Evolutionary conservation across 2,888 invertebrate species (phyloP), one percentile per base, ranked within the genome.

Genomic region (Zygogramma bicolorata): DNA sequence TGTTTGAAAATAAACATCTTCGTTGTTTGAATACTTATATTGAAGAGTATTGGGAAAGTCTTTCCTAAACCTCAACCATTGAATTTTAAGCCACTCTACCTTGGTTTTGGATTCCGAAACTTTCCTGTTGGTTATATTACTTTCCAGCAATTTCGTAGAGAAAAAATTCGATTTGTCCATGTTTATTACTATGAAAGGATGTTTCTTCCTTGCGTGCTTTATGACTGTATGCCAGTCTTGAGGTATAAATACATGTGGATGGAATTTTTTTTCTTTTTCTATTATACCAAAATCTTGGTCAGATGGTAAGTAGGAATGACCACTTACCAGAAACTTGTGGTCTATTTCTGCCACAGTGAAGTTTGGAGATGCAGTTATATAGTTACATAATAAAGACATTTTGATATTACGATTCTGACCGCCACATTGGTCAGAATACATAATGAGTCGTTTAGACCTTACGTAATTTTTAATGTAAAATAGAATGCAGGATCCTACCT

Each of bases 401-500:
- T 80, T 79, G 58, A 77, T 78, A 65, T 79, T 80, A 63, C 76
- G 61, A 34, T 77, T 77, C 53, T 77, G 75, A 13, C 75, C 76
- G 4, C 68, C 63, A 20, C 68, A 73, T 59, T 75, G 75, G 63
- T 76, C 75, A 46, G 71, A 71, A 65, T 71, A 76, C 71, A 76
- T 69, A 22, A 75, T 79, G 8, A n/a, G n/a, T n/a, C n/a, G n/a
- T n/a, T n/a, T n/a, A 75, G 29, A 31, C 66, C 63, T 72, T 71
- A 70, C 76, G 70, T 67, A 76, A 53, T 71, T 70, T 74, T 79
- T 79, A 46, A 77, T 74, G 57, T 71, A 77, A 66, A 73, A 57
- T 34, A 77, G 46, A 67, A 81, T 61, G 70, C 77, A 80, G 49
- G 76, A 81, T 31, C 74, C 80, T 25, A 79, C 72, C 72, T 81